Evolutionary conservation across 2,888 invertebrate species (phyloP).

Genomic region (Chrysodeixis includens): DNA sequence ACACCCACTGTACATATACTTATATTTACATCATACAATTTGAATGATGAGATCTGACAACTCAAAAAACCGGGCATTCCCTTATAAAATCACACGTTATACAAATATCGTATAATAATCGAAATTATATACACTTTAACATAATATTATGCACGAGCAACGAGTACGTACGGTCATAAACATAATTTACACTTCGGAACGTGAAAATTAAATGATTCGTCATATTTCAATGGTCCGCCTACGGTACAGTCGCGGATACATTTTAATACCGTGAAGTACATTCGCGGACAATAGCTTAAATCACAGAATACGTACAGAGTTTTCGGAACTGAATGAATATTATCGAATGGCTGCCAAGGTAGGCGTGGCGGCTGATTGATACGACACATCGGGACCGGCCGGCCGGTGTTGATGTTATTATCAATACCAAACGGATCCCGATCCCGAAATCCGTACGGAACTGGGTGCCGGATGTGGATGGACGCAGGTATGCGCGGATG

Average conservation of each 20-base stretch:
- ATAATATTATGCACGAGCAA: too few species aligned
- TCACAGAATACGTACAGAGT: slow-evolving; percentile 29
- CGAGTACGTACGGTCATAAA: neutral
- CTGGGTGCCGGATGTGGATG: slow-evolving; percentile 38
- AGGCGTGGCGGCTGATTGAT: slow-evolving; percentile 67
- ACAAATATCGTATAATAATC: too few species aligned
- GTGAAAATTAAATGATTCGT: neutral
- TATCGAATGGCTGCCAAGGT: slow-evolving; percentile 58
- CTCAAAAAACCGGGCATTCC: too few species aligned
- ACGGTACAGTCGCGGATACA: neutral
- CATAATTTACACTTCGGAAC: neutral
- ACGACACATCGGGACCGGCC: slow-evolving; percentile 44
- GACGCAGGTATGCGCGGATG: slow-evolving; percentile 19
- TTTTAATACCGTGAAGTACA: slow-evolving; percentile 12
- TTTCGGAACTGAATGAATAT: slow-evolving; percentile 49
- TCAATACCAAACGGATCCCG: slow-evolving; percentile 54
- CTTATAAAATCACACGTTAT: too few species aligned
- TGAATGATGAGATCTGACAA: too few species aligned
- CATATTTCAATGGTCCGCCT: slow-evolving; percentile 13
- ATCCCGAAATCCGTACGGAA: slow-evolving; percentile 42
- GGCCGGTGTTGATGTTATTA: slow-evolving; percentile 57
- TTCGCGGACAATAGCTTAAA: slow-evolving; percentile 19
- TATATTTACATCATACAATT: too few species aligned
- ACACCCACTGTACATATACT: too few species aligned
- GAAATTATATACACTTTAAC: too few species aligned